phyloP scores from a whole-genome alignment of 2,113 vertebrate genomes.

The Eulemur rufifrons region DNA sequence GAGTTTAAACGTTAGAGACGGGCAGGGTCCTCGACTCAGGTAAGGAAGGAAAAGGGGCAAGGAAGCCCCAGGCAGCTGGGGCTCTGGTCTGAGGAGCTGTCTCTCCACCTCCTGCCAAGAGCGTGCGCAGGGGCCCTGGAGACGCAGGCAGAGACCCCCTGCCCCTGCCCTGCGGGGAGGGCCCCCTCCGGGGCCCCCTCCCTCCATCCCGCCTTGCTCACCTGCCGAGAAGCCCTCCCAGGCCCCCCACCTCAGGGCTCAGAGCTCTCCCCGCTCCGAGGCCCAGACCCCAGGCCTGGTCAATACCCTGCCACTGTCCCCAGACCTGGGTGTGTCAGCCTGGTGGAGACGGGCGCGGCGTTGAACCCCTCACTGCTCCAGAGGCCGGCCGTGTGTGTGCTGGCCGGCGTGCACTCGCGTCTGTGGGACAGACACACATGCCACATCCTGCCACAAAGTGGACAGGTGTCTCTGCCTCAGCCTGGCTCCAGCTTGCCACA shows the following conservation, averaged over 20 bases:
- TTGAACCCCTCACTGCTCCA: background rate
- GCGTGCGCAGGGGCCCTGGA: background rate
- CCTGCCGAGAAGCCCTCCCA: background rate
- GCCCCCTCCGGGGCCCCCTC: background rate
- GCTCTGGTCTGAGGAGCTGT: background rate
- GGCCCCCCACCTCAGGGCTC: too few species aligned
- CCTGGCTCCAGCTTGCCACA: background rate
- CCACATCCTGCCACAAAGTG: too few species aligned
- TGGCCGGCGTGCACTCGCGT: background rate
- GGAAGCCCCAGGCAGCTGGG: background rate
- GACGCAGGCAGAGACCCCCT: background rate
- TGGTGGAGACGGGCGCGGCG: background rate
- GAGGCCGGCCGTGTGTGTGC: background rate
- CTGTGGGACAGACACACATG: background rate
- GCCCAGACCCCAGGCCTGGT: background rate
- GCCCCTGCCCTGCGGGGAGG: background rate
- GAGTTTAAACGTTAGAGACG: background rate
- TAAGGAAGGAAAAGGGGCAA: background rate
- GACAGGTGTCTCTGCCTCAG: background rate
- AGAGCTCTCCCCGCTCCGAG: background rate
- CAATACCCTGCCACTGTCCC: background rate
- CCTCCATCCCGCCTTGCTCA: background rate
- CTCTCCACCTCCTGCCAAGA: background rate
- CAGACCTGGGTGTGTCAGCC: background rate
- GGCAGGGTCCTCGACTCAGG: background rate